Evolutionary conservation across 2,113 vertebrate genomes (phyloP).

Genomic region (Delphinapterus leucas): DNA sequence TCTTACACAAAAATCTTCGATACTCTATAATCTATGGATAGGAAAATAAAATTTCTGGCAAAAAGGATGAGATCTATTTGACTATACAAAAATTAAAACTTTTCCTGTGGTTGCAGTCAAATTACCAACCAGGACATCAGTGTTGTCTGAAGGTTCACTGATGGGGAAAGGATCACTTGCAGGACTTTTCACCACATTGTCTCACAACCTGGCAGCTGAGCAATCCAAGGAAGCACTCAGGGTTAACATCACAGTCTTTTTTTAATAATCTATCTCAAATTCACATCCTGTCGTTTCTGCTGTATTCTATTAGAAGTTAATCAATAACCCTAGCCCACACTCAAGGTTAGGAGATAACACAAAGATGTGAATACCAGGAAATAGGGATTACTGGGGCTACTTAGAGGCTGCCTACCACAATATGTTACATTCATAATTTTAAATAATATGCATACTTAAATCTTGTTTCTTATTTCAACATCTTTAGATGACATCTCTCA

Average conservation of each 20-base stretch:
- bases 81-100: not conserved
- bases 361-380: not conserved
- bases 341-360: not conserved
- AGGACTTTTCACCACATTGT: not conserved
- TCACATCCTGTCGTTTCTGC: not conserved
- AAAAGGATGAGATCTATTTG: not conserved
- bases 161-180: not conserved
- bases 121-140: not conserved
- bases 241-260: not conserved
- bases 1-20: not conserved
- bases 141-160: not conserved
- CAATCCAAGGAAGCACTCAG: not conserved
- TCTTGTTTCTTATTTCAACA: not conserved
- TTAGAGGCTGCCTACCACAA: not conserved
- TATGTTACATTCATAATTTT: not conserved
- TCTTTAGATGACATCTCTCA: not conserved
- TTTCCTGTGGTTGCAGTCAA: not conserved
- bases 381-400: not conserved
- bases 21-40: not conserved
- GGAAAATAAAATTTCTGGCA: slow-evolving; percentile 24
- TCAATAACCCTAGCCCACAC: not conserved
- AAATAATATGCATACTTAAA: not conserved
- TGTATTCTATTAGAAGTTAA: not conserved
- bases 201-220: not conserved
- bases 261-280: not conserved